Evolutionary conservation across 2,113 vertebrate species (phyloP).

Genomic region (Tachysurus fulvidraco): DNA sequence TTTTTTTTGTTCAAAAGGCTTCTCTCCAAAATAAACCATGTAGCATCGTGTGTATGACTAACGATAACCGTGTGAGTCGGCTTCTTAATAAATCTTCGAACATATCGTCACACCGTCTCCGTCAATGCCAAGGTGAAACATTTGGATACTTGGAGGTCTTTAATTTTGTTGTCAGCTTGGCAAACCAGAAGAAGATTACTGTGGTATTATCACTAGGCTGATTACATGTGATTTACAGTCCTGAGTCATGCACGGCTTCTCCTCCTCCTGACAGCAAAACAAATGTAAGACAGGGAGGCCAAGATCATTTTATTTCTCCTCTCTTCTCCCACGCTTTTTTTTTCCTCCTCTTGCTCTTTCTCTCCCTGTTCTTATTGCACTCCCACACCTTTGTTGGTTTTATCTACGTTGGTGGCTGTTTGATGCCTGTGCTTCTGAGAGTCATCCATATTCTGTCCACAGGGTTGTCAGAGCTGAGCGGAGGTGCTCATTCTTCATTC

Average conservation of each 20-base stretch:
- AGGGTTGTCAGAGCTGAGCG: constrained; percentile 31
- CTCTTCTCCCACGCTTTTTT: constrained; percentile 55
- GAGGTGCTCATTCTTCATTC: constrained; percentile 49
- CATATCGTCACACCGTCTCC: neutral
- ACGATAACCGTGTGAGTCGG: constrained; percentile 14
- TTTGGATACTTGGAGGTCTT: constrained; percentile 21
- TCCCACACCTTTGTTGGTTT: constrained; percentile 41
- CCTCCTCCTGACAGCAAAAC: constrained; percentile 46
- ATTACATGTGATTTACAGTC: constrained; percentile 42
- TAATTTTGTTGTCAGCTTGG: constrained; percentile 34
- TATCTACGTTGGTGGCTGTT: constrained; percentile 42
- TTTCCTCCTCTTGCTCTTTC: constrained; percentile 49
- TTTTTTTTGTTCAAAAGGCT: neutral
- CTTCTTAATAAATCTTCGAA: neutral
- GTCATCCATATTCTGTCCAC: constrained; percentile 45
- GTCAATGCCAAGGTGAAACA: constrained; percentile 24
- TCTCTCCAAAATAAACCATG: neutral
- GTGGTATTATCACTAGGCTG: constrained; percentile 27
- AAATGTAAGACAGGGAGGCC: constrained; percentile 53
- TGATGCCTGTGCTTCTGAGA: constrained; percentile 22
- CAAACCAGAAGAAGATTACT: constrained; percentile 21
- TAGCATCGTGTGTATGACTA: constrained; percentile 36
- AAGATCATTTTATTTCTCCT: constrained; percentile 56
- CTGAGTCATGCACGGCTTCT: constrained; percentile 25
- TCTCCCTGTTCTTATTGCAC: constrained; percentile 20